phyloP scores from a whole-genome alignment of 1,140 invertebrate species.

The Apocrypta bakeri region DNA sequence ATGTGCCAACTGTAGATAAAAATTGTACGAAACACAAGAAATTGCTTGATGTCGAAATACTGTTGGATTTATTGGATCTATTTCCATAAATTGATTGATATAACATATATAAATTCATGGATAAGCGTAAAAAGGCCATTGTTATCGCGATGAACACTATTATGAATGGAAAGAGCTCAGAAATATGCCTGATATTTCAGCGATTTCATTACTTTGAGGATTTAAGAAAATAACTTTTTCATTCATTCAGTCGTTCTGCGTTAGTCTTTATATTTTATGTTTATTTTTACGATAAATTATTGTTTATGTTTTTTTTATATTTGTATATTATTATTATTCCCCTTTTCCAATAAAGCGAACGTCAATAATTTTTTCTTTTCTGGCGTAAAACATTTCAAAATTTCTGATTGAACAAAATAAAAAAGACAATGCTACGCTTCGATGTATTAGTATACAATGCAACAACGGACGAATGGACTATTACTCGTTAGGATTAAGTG shows the following conservation, averaged over 20 bases:
- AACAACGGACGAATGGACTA: too few species aligned
- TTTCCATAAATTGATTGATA: too few species aligned
- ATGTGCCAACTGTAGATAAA: not conserved
- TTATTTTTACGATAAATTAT: slow-evolving; percentile 32
- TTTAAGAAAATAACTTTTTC: not conserved
- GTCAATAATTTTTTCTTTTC: not conserved
- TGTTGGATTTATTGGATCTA: too few species aligned
- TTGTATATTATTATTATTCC: slow-evolving; percentile 37
- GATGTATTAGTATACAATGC: too few species aligned
- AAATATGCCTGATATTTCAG: not conserved
- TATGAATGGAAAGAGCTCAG: not conserved
- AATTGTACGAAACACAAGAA: too few species aligned
- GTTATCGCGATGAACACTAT: not conserved
- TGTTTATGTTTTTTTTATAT: slow-evolving; percentile 40
- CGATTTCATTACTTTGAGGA: too few species aligned
- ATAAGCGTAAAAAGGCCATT: not conserved
- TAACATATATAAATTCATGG: too few species aligned
- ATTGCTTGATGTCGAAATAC: too few species aligned
- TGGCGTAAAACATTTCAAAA: not conserved
- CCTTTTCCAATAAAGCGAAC: not conserved
- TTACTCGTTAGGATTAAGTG: too few species aligned
- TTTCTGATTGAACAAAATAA: not conserved
- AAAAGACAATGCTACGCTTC: not conserved
- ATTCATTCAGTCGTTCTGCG: not conserved
- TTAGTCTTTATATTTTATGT: slow-evolving; percentile 20